Percentiles rank a stretch among this genome's conserved stretches.
phyloP scores from a whole-genome alignment of 2,888 invertebrate genomes.

The Diachrysia chrysitis region DNA sequence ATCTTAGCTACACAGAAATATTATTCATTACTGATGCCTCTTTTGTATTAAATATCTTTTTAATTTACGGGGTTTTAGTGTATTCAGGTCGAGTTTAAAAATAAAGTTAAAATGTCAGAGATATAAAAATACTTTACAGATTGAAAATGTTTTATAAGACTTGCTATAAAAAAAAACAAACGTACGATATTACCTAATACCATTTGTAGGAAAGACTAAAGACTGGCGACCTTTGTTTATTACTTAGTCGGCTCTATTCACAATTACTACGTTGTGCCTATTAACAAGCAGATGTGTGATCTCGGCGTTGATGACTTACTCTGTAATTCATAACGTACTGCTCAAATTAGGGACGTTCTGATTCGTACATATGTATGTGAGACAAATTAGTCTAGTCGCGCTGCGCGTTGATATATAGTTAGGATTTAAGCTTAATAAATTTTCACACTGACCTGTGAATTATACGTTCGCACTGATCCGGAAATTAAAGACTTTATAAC shows the following conservation, averaged over 20 bases:
- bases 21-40: no score
- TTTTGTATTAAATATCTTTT: no score
- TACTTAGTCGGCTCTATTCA: neutral
- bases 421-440: conserved; percentile 37
- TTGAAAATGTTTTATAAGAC: no score
- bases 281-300: conserved; percentile 30
- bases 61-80: no score
- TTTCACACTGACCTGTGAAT: conserved; percentile 42
- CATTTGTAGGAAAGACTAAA: no score
- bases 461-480: conserved; percentile 17
- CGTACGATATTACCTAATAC: no score
- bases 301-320: conserved; percentile 51
- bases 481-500: conserved; percentile 23
- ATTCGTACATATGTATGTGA: conserved; percentile 44
- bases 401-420: conserved; percentile 41
- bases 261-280: conserved; percentile 21
- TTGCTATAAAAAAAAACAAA: no score
- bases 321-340: conserved; percentile 51
- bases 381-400: conserved; percentile 44
- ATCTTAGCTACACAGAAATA: no score
- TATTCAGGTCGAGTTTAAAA: no score
- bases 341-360: conserved; percentile 50
- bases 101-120: no score
- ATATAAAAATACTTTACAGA: no score
- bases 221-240: neutral